phyloP scores from a whole-genome alignment of 2,888 invertebrate genomes.

The Synergus gifuensis region DNA sequence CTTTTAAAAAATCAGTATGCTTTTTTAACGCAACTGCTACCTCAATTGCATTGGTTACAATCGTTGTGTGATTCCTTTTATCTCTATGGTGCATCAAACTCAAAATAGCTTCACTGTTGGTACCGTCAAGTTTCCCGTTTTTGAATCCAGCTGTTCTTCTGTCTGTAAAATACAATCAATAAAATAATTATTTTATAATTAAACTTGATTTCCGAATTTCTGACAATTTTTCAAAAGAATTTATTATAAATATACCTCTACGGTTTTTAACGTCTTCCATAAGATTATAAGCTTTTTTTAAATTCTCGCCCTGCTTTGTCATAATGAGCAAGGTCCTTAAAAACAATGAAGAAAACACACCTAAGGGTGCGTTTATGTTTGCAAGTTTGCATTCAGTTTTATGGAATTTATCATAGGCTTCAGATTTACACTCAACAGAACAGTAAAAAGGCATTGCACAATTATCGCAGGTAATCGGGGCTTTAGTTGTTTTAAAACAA shows the following conservation, averaged over 20 bases:
- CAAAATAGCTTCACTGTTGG: background rate
- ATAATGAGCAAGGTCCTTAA: background rate
- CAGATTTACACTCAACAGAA: conserved; percentile 24
- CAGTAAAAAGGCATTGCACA: conserved; percentile 43
- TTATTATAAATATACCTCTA: background rate
- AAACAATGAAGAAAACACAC: background rate
- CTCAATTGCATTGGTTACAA: too few relatives aligned
- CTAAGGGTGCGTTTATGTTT: background rate
- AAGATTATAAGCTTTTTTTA: background rate
- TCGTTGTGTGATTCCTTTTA: background rate
- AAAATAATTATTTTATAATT: background rate
- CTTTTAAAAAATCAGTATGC: background rate
- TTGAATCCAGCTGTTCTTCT: conserved; percentile 12
- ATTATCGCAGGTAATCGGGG: conserved; percentile 37
- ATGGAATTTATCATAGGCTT: conserved; percentile 44
- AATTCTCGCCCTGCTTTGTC: background rate
- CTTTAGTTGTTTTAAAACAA: background rate
- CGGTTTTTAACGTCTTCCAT: background rate
- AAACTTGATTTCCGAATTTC: too few relatives aligned
- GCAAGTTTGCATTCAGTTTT: conserved; percentile 43
- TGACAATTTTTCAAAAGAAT: too few relatives aligned
- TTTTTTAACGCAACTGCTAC: background rate
- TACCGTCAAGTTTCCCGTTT: background rate
- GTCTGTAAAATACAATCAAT: background rate
- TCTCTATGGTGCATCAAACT: conserved; percentile 17